A percentile compares a stretch with the other conserved stretches of the same genome.
Conservation (phyloP, 1,140 invertebrate species). For the Pseudoatta argentina region DNA sequence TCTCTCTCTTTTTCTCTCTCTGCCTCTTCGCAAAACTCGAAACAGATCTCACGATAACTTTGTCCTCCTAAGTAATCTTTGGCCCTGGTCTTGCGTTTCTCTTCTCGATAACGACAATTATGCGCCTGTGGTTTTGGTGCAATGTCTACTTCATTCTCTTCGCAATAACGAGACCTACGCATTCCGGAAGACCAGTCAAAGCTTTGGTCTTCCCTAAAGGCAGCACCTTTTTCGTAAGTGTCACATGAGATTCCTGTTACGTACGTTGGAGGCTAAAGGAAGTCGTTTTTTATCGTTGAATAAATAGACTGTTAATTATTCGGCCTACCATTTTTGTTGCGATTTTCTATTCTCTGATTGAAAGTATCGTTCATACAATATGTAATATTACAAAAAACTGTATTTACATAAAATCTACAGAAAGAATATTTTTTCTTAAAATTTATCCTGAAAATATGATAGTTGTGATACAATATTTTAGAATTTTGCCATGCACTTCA, state of each 20-base stretch:
- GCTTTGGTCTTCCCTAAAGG: conserved; percentile 82
- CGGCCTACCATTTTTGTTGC: not conserved
- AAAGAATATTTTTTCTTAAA: no score
- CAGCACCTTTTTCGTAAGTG: conserved; percentile 85
- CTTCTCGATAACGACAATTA: conserved; percentile 52
- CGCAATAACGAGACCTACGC: not conserved
- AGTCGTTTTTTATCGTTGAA: not conserved
- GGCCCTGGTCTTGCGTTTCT: conserved; percentile 2
- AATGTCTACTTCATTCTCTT: conserved; percentile 65
- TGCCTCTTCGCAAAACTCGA: conserved; percentile 51
- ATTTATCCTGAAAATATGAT: no score
- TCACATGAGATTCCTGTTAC: not conserved
- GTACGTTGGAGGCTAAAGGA: no score
- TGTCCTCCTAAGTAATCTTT: conserved; percentile 27
- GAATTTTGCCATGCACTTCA: no score
- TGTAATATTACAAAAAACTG: no score
- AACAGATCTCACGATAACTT: conserved; percentile 65
- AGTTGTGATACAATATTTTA: no score
- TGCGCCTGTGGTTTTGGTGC: conserved; percentile 72
- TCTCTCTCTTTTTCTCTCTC: not conserved
- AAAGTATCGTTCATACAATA: not conserved
- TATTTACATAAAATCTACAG: no score
- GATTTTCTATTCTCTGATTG: not conserved
- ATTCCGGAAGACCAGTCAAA: conserved; percentile 72
- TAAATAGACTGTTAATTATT: not conserved